These are phyloP conservation scores for Isichthys henryi DNA, from an alignment of 2,113 vertebrate genomes.

Conservation along the genomic window DNA sequence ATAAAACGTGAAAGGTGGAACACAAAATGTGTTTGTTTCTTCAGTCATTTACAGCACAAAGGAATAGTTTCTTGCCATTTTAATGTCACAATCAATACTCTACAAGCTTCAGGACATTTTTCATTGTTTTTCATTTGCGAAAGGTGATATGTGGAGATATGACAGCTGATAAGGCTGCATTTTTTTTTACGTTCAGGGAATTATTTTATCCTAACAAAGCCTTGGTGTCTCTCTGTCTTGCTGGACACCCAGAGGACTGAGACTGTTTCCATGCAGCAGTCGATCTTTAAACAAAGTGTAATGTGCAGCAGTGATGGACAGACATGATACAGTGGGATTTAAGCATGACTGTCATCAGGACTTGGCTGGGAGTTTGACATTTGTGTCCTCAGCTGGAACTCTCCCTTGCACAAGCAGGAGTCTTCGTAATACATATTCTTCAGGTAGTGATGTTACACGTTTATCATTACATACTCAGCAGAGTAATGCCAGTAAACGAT, in stretches of 20 bases:
- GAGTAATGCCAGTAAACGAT: neutral
- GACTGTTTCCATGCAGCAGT: neutral
- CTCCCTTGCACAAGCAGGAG: neutral
- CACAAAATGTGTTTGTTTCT: neutral
- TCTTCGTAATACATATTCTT: neutral
- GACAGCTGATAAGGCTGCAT: neutral
- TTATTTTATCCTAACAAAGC: slow-evolving; percentile 7
- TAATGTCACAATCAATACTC: slow-evolving; percentile 18
- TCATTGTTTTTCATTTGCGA: neutral
- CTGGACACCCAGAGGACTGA: neutral
- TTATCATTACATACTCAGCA: neutral
- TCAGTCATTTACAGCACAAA: neutral
- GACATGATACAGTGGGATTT: neutral
- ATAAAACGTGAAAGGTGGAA: neutral
- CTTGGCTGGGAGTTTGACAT: neutral
- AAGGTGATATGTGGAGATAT: neutral
- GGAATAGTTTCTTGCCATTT: slow-evolving; percentile 7
- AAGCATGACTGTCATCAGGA: neutral
- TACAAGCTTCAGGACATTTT: slow-evolving; percentile 4
- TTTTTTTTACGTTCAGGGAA: neutral
- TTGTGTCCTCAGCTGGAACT: neutral
- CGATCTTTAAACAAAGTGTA: neutral
- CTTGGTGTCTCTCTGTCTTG: neutral
- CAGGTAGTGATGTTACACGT: neutral
- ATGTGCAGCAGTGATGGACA: neutral